Conservation (phyloP, 2,797 vertebrate species). For the Thamnophis elegans region DNA sequence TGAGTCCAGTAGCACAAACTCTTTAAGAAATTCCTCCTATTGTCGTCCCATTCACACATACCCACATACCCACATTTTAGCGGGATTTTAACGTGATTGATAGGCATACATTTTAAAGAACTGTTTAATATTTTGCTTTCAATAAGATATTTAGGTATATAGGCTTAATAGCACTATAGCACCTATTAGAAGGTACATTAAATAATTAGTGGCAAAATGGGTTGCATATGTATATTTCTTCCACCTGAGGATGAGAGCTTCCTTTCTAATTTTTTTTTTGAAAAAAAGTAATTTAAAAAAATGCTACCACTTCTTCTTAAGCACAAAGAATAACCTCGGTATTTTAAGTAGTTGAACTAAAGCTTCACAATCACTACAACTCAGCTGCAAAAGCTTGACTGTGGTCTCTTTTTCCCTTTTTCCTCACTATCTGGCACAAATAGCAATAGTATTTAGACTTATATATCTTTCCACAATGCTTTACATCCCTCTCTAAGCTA, state of each 20-base stretch:
- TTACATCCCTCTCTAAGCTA: too few species aligned
- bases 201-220: neutral
- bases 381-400: neutral
- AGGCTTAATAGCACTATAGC: neutral
- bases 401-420: neutral
- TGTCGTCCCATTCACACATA: neutral
- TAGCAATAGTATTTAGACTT: too few species aligned
- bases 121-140: neutral
- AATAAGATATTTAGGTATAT: neutral
- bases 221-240: constrained; percentile 2
- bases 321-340: neutral
- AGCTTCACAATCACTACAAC: neutral
- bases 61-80: neutral
- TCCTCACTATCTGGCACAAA: neutral
- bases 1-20: neutral
- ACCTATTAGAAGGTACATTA: neutral
- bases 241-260: constrained; percentile 20
- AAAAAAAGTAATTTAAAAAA: constrained; percentile 21
- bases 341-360: neutral
- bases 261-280: constrained; percentile 40
- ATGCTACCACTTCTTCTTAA: constrained; percentile 30
- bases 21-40: neutral
- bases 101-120: constrained; percentile 5
- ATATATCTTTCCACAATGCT: too few species aligned
- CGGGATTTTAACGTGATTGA: constrained; percentile 14